These are phyloP conservation scores for Asarcornis scutulata DNA, from an alignment of 2,113 vertebrate species.

Conservation along the genomic window DNA sequence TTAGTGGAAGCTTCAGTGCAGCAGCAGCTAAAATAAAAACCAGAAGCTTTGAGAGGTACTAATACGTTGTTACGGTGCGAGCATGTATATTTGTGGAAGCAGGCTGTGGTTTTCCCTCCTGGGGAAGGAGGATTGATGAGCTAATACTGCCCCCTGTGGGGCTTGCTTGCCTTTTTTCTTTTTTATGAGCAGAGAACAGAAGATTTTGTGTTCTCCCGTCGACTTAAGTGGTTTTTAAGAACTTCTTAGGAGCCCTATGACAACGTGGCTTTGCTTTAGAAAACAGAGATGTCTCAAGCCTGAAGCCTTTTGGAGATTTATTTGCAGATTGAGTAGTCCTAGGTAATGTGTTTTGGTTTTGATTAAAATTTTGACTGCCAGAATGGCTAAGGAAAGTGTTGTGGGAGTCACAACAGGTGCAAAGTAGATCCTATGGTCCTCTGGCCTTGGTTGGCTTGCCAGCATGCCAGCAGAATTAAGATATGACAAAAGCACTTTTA, in stretches of 20 bases:
- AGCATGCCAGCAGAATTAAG: not conserved
- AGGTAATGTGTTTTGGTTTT: not conserved
- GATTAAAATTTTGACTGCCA: not conserved
- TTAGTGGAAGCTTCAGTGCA: not conserved
- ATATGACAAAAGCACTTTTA: not conserved
- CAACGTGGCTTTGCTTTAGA: not conserved
- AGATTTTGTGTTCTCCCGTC: not conserved
- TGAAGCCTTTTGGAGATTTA: not conserved
- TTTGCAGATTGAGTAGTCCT: not conserved
- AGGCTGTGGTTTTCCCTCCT: not conserved
- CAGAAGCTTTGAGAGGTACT: not conserved
- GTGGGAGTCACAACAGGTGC: not conserved
- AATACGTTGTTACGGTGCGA: not conserved
- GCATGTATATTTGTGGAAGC: not conserved
- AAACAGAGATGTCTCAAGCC: not conserved
- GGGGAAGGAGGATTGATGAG: not conserved
- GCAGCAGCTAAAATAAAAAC: conserved; percentile 12
- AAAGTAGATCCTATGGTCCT: not conserved
- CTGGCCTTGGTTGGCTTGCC: not conserved
- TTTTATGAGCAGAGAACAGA: not conserved
- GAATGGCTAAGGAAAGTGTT: not conserved
- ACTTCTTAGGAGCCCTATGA: not conserved
- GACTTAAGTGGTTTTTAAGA: not conserved
- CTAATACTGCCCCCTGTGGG: not conserved
- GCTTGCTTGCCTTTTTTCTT: not conserved